Evolutionary conservation across 2,888 invertebrate genomes (phyloP).

Genomic region (Petrolisthes cinctipes): DNA sequence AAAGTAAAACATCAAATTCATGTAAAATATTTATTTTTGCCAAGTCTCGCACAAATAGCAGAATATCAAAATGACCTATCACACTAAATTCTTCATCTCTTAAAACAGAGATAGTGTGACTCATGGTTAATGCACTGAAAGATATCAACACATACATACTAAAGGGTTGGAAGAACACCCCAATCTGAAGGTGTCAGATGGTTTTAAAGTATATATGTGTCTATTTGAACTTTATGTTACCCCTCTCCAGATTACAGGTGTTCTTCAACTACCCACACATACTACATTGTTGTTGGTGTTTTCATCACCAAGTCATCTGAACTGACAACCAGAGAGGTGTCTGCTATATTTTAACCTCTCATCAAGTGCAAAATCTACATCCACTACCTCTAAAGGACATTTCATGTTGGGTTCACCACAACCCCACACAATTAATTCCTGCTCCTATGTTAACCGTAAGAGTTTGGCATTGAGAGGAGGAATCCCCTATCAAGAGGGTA

Average conservation of each 20-base stretch:
- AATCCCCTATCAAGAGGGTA: too few relatives aligned
- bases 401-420: slow-evolving; percentile 26
- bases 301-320: slow-evolving; percentile 30
- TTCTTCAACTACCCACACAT: slow-evolving; percentile 43
- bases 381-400: slow-evolving; percentile 42
- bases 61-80: slow-evolving; percentile 56
- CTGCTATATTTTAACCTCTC: background rate
- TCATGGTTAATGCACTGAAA: slow-evolving; percentile 45
- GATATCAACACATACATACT: slow-evolving; percentile 55
- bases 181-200: slow-evolving; percentile 23
- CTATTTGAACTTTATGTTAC: slow-evolving; percentile 15
- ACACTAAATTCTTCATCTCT: slow-evolving; percentile 47
- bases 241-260: slow-evolving; percentile 22
- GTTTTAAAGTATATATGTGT: background rate
- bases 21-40: slow-evolving; percentile 58
- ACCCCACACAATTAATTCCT: slow-evolving; percentile 4
- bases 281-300: slow-evolving; percentile 46
- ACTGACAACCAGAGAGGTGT: slow-evolving; percentile 30
- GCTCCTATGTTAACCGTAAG: slow-evolving; percentile 1
- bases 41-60: slow-evolving; percentile 57
- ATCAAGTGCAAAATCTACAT: slow-evolving; percentile 43
- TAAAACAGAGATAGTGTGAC: slow-evolving; percentile 55
- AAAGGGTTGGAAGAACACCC: slow-evolving; percentile 47
- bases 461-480: slow-evolving; percentile 7
- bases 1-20: slow-evolving; percentile 13